A percentile compares a stretch with the other conserved stretches of the same genome.
Evolutionary conservation across 2,888 invertebrate species (phyloP).

Genomic region (Anoncus sp.): DNA sequence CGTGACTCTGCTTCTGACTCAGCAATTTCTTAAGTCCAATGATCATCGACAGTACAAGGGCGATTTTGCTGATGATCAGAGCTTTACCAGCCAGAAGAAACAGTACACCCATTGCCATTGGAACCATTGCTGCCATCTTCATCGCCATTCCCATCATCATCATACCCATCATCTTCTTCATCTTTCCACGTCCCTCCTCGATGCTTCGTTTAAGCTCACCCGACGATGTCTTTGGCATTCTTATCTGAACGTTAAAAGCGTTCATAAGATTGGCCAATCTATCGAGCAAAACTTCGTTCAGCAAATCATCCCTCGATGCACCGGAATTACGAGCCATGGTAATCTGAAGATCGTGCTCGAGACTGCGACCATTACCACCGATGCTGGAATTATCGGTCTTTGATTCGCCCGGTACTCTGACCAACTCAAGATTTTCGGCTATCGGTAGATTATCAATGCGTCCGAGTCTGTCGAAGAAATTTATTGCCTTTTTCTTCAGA

Average conservation of each 20-base stretch:
- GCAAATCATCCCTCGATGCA: slow-evolving; percentile 87
- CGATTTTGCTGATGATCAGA: slow-evolving; percentile 92
- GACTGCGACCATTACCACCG: slow-evolving; percentile 77
- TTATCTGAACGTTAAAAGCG: slow-evolving; percentile 90
- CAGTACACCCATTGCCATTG: slow-evolving; percentile 91
- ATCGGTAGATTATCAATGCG: slow-evolving; percentile 88
- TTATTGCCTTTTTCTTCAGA: slow-evolving; percentile 92
- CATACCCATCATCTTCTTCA: slow-evolving; percentile 96
- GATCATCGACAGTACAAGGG: slow-evolving; percentile 91
- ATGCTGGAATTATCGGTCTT: slow-evolving; percentile 79
- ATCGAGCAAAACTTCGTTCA: slow-evolving; percentile 89
- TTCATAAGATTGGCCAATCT: slow-evolving; percentile 89
- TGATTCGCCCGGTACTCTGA: slow-evolving; percentile 84
- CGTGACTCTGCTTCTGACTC: slow-evolving; percentile 87
- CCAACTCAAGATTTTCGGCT: slow-evolving; percentile 88
- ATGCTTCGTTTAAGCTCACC: slow-evolving; percentile 88
- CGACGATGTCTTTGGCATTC: slow-evolving; percentile 89
- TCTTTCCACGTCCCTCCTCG: slow-evolving; percentile 93
- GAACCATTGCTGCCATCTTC: slow-evolving; percentile 93
- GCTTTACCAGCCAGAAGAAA: slow-evolving; percentile 94
- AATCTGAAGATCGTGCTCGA: slow-evolving; percentile 86
- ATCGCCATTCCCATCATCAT: slow-evolving; percentile 95
- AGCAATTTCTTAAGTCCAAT: slow-evolving; percentile 93
- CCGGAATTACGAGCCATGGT: slow-evolving; percentile 87
- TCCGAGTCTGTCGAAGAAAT: slow-evolving; percentile 90